phyloP scores from a whole-genome alignment of 2,888 invertebrate species.

The Oasisia sp. region DNA sequence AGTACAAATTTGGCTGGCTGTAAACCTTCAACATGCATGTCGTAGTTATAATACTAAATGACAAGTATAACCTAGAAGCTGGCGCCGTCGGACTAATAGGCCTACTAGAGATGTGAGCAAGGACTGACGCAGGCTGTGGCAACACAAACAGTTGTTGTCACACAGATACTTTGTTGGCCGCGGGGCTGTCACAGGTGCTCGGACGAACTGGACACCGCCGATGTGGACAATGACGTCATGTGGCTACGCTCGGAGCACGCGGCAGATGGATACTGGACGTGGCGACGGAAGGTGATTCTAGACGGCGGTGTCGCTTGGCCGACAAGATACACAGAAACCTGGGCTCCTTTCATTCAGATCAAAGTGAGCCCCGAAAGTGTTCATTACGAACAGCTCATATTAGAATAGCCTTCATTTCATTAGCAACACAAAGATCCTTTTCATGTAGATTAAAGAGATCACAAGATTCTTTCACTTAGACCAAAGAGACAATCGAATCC shows the following conservation, averaged over 20 bases:
- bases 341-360: background rate
- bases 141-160: background rate
- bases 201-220: too few species aligned
- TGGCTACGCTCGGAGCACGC: background rate
- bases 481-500: background rate
- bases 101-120: too few species aligned
- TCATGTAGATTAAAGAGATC: background rate
- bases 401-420: too few species aligned
- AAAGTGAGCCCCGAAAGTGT: background rate
- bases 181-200: background rate
- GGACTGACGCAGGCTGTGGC: background rate
- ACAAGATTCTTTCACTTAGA: background rate
- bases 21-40: too few species aligned
- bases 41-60: too few species aligned
- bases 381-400: background rate
- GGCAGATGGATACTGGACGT: background rate
- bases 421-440: background rate
- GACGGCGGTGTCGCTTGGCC: background rate
- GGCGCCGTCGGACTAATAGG: too few species aligned
- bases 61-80: too few species aligned
- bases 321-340: background rate
- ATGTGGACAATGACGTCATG: background rate
- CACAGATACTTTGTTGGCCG: background rate
- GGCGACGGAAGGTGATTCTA: background rate
- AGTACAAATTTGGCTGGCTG: too few species aligned